Base-by-base conservation (phyloP, 2,888 invertebrate genomes). In the Masnerella sp. region DNA sequence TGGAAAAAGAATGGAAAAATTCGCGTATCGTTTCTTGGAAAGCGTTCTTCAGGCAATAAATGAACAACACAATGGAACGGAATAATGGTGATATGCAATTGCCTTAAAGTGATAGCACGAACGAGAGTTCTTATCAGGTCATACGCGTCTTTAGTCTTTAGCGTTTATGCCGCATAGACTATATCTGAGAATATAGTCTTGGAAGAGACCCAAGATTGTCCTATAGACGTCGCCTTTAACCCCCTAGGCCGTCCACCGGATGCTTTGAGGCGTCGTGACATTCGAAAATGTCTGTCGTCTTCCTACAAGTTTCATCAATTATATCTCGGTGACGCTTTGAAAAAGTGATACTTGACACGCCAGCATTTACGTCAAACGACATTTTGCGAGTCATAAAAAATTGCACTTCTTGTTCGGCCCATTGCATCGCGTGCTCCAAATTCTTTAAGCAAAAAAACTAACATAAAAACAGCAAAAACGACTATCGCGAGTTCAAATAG, bases 221-320 rank as follows among this genome's bases (percentile, higher is more conserved):
- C 20, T 59, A 65, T 69, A 69, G 65, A 74, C 49, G 65, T 56
- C 65, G 56, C 59, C 59, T 68, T 62, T 68, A 64, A 68, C 74
- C 56, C 67, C 45, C 20, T 30, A 18, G 68, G 42, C 54, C 49
- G 47, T 64, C 64, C 64, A 64, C 52, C 54, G 69, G 64, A 74
- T 70, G 59, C 74, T 74, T 42, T 54, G 51, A 69, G 69, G 43
- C 65, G 38, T 38, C 47, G 52, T 69, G 68, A 69, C 74, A 59
- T 69, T 69, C 51, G 58, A 59, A 69, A 65, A 38, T 59, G 69
- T 43, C 58, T 59, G 58, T 59, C 69, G 62, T 43, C 47, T 68
- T 68, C 28, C 36, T 62, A 40, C 52, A 73, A 52, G 73, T 68
- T 68, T 65, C 68, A 68, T 68, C 64, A 74, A 69, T 69, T 69